These are phyloP conservation scores for Drosophila koepferae DNA, from an alignment of 2,888 invertebrate genomes.

Conservation along the genomic window DNA sequence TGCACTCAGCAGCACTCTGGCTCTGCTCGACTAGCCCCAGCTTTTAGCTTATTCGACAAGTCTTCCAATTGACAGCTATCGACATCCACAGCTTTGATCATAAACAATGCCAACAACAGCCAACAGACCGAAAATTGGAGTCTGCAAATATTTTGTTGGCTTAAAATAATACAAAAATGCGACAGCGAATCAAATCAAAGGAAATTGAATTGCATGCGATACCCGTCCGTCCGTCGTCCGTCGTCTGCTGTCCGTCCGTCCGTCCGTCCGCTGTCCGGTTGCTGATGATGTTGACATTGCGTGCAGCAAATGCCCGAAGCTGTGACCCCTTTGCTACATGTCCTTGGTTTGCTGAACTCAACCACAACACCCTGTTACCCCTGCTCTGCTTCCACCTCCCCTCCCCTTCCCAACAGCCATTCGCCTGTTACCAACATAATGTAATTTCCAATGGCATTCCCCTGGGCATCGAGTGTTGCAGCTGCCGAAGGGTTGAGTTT, in stretches of 20 bases:
- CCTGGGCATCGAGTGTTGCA: conserved; percentile 33
- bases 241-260: neutral
- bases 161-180: conserved; percentile 51
- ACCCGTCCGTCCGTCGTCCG: neutral
- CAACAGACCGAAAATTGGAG: neutral
- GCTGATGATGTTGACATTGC: conserved; percentile 74
- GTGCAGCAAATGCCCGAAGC: conserved; percentile 64
- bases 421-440: conserved; percentile 46
- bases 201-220: conserved; percentile 75
- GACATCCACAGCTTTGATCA: conserved; percentile 17
- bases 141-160: conserved; percentile 36
- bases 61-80: conserved; percentile 23
- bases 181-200: conserved; percentile 61
- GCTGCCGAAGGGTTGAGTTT: conserved; percentile 39
- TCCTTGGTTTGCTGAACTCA: conserved; percentile 17
- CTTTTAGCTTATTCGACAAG: neutral
- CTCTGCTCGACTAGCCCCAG: neutral
- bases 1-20: neutral
- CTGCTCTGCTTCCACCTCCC: neutral
- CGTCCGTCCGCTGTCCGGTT: conserved; percentile 2
- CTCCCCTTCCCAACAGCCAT: neutral
- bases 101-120: neutral
- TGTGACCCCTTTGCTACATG: conserved; percentile 24
- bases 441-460: conserved; percentile 66
- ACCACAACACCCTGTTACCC: neutral